These are phyloP conservation scores for Papilio aristodemus DNA, from an alignment of 1,140 invertebrate genomes.

Conservation along the genomic window DNA sequence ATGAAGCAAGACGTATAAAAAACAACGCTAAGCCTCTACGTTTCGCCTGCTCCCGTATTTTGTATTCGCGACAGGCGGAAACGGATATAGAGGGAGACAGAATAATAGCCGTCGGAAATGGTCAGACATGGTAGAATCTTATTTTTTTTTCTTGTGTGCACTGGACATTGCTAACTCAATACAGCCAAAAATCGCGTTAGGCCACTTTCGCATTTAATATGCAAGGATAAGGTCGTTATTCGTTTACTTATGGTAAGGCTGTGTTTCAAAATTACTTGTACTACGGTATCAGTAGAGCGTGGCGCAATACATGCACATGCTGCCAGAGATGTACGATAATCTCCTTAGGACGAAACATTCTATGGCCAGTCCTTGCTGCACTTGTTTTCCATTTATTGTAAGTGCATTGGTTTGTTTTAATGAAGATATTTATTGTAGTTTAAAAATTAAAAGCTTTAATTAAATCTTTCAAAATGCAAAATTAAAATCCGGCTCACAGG, in stretches of 20 bases:
- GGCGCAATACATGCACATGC: conserved; percentile 53
- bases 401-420: conserved; percentile 18
- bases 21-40: conserved; percentile 50
- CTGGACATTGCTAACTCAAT: conserved; percentile 74
- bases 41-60: conserved; percentile 68
- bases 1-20: conserved; percentile 41
- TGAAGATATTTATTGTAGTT: conserved; percentile 1
- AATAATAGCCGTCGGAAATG: conserved; percentile 80
- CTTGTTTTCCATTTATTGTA: conserved; percentile 1
- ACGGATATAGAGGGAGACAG: conserved; percentile 79
- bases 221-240: conserved; percentile 35
- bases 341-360: conserved; percentile 35
- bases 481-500: neutral
- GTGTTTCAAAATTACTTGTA: conserved; percentile 55
- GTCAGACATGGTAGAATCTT: conserved; percentile 77
- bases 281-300: conserved; percentile 54
- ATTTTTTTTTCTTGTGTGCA: conserved; percentile 71
- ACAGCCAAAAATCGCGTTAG: conserved; percentile 37
- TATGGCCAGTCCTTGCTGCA: conserved; percentile 27
- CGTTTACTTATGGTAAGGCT: conserved; percentile 32
- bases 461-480: neutral
- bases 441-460: neutral
- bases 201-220: conserved; percentile 40
- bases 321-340: conserved; percentile 46
- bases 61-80: conserved; percentile 78